Base-by-base conservation (phyloP, 2,888 invertebrate genomes). In the Diadegma fenestrale region DNA sequence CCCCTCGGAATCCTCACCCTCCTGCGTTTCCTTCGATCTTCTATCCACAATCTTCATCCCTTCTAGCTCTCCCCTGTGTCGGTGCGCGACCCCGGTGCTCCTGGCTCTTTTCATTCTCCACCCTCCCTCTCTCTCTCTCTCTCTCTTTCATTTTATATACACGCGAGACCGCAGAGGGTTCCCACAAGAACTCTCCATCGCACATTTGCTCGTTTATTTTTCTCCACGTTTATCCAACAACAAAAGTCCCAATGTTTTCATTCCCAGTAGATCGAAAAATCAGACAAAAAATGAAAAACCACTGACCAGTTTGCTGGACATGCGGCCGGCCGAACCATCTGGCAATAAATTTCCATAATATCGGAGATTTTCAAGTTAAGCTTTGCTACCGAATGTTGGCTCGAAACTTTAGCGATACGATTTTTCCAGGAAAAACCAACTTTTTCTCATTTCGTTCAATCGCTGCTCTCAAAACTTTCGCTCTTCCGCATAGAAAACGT, bases 1-100 rank as follows among this genome's bases (percentile, higher is more conserved):
- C 54, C 54, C 48, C 54, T 71, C 41, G 58, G n/a, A 48, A 51
- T 69, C 73, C 69, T 51, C 68, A 43, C 26, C 69, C 68, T 69
- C 30, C 51, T 41, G 51, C 69, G 37, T 41, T 48, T 64, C n/a
- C 61, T 54, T 30, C 43, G 58, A 45, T 63, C 64, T 72, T 45
- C 78, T 48, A 22, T 66, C 48, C 68, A 58, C 63, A 48, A 75
- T 69, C 71, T 84, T 80, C 45, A 58, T 80, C 69, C 84, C 63
- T 43, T 77, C 80, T 66, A 12, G n/a, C 68, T 78, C 71, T 37
- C 30, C 61, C 26, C 78, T 58, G 64, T 63, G 48, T 54, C 78
- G 22, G 63, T 51, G n/a, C 72, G 19, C 63, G 72, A 30, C 82
- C 33, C 58, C 61, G 8, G 26, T 33, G 66, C 54, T 64, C 82